A percentile compares a stretch with the other conserved stretches of the same genome.
Conservation (phyloP, 2,888 invertebrate genomes). For the Deilephila porcellus region DNA sequence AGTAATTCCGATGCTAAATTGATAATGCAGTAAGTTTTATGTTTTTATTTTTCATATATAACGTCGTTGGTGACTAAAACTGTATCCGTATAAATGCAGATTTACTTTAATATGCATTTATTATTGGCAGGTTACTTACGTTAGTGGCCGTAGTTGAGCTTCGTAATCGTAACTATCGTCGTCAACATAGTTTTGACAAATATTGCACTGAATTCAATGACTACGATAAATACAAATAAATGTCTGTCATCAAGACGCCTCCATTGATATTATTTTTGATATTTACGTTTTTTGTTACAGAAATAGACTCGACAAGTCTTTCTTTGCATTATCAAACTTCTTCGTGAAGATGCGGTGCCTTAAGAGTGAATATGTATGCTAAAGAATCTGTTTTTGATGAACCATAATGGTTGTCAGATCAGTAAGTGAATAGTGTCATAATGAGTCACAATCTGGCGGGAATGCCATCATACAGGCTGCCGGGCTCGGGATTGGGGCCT, state of each 20-base stretch:
- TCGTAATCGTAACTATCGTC: conserved; percentile 46
- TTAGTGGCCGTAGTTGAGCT: conserved; percentile 42
- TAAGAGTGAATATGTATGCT: conserved; percentile 63
- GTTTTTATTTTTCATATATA: conserved; percentile 49
- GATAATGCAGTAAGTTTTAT: conserved; percentile 81
- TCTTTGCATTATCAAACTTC: conserved; percentile 72
- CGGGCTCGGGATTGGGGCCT: conserved; percentile 88
- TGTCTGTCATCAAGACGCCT: not conserved
- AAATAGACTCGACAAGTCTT: conserved; percentile 78
- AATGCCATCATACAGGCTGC: conserved; percentile 92
- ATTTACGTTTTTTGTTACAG: conserved; percentile 76
- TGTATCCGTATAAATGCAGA: conserved; percentile 33
- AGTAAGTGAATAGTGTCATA: conserved; percentile 69
- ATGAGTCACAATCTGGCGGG: conserved; percentile 93
- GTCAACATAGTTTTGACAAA: conserved; percentile 32
- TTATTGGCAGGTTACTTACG: conserved; percentile 66
- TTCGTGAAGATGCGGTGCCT: conserved; percentile 76
- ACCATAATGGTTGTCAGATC: conserved; percentile 73
- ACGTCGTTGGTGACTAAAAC: conserved; percentile 37
- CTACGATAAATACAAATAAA: conserved; percentile 9
- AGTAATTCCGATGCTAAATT: conserved; percentile 77
- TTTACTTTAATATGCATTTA: conserved; percentile 46
- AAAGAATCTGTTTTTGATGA: conserved; percentile 52
- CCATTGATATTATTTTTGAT: conserved; percentile 9
- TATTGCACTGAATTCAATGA: conserved; percentile 7